A percentile compares a stretch with the other conserved stretches of the same genome.
phyloP scores from a whole-genome alignment of 2,113 vertebrate species.

The Acanthochromis polyacanthus region DNA sequence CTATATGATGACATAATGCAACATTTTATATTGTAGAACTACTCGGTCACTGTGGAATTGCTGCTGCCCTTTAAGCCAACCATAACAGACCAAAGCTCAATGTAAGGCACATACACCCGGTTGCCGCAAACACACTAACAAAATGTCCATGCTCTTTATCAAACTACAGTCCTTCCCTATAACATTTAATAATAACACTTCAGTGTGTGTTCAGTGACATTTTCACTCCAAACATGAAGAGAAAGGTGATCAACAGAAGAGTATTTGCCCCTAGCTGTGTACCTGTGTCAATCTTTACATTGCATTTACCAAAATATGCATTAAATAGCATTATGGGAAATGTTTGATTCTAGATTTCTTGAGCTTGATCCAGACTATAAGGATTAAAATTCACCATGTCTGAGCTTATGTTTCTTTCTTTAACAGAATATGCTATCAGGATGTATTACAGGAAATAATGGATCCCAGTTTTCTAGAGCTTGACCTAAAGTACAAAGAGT shows the following conservation, averaged over 20 bases:
- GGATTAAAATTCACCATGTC: too few species aligned
- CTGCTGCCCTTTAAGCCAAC: constrained; percentile 15
- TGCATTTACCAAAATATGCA: not conserved
- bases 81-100: not conserved
- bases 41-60: not conserved
- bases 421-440: not conserved
- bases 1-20: not conserved
- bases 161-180: constrained; percentile 7
- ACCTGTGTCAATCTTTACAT: not conserved
- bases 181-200: constrained; percentile 29
- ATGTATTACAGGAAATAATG: not conserved
- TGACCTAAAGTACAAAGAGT: not conserved
- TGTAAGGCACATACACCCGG: constrained; percentile 1
- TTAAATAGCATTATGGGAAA: not conserved
- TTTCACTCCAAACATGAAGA: constrained; percentile 44
- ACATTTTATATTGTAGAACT: not conserved
- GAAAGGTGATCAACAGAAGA: not conserved
- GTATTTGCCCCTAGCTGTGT: constrained; percentile 18
- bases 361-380: too few species aligned
- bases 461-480: not conserved
- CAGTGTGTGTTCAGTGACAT: constrained; percentile 55
- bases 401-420: not conserved
- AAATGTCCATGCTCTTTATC: constrained; percentile 5
- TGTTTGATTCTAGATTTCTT: not conserved
- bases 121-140: not conserved